Base-by-base conservation (phyloP, 1,140 invertebrate species). In the Drosophila takahashii region DNA sequence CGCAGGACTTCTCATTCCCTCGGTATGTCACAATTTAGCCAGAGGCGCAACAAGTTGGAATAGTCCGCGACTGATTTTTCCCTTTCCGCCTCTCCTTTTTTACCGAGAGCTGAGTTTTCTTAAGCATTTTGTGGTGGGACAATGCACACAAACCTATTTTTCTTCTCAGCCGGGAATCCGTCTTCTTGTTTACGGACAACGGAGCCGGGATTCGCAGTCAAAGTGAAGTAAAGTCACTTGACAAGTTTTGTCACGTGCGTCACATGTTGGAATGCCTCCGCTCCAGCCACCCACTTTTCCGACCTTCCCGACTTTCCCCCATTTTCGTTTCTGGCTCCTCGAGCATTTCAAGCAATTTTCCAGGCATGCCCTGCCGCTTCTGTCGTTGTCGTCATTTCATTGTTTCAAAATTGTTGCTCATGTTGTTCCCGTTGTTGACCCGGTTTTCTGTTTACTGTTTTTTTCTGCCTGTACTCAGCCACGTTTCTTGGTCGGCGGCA, bases 211-310 rank as follows among this genome's bases (percentile, higher is more conserved):
- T 67, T 84, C 76, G 34, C 54, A 73, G 79, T 77, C 79, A 73
- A 67, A 89, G 71, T 65, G 71, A 79, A 87, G 83, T 83, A 73
- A 83, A 87, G 79, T 89, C 79, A 89, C 87, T 87, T 87, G 84
- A 89, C 84, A 87, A 87, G 84, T 87, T 87, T 87, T 89, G 84
- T 87, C 84, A 87, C 84, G 84, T 89, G 84, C 84, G 84, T 80
- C 84, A 87, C 84, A 87, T 89, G 84, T 67, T 89, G 84, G 84
- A 80, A 89, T 87, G 78, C 10, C 13, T 11, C 48, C 45, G 36
- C 57, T 26, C n/a, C 1, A 36, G 0, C 47, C 16, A 8, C 16
- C 29, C n/a, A 48, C 9, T 39, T 45, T 62, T 48, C 18, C 22
- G n/a, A 48, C 29, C 44, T 22, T 22, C n/a, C 42, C 36, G 42